phyloP scores from a whole-genome alignment of 1,140 invertebrate genomes.

The Caenorhabditis inopinata region DNA sequence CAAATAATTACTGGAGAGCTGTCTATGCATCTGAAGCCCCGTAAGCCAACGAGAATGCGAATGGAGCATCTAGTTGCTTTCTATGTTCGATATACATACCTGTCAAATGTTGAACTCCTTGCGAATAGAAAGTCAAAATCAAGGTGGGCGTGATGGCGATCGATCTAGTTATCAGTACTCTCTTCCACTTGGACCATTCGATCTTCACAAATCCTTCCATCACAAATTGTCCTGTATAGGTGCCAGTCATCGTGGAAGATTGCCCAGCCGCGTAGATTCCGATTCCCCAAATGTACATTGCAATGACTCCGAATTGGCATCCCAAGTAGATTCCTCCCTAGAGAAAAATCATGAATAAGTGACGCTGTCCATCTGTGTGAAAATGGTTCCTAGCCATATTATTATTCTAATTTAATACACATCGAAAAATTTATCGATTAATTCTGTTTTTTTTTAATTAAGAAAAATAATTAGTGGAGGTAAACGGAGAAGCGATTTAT shows the following conservation, averaged over 20 bases:
- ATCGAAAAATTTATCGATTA: no score
- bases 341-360: constrained; percentile 6
- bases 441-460: no score
- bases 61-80: no score
- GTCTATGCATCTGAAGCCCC: no score
- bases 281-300: constrained; percentile 83
- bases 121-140: constrained; percentile 72
- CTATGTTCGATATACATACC: no score
- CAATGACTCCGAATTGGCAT: constrained; percentile 77
- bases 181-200: constrained; percentile 82
- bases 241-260: constrained; percentile 80
- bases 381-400: no score
- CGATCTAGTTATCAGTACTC: constrained; percentile 80
- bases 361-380: no score
- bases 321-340: constrained; percentile 81
- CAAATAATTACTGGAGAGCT: no score
- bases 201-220: constrained; percentile 83
- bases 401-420: no score
- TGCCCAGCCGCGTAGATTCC: constrained; percentile 86
- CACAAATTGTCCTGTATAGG: constrained; percentile 72
- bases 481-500: no score
- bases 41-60: no score
- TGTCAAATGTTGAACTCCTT: constrained; percentile 76
- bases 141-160: constrained; percentile 87
- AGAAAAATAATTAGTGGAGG: no score